A percentile compares a stretch with the other conserved stretches of the same genome.
Conservation (phyloP, 2,797 vertebrate genomes). For the Pipistrellus nathusii region DNA sequence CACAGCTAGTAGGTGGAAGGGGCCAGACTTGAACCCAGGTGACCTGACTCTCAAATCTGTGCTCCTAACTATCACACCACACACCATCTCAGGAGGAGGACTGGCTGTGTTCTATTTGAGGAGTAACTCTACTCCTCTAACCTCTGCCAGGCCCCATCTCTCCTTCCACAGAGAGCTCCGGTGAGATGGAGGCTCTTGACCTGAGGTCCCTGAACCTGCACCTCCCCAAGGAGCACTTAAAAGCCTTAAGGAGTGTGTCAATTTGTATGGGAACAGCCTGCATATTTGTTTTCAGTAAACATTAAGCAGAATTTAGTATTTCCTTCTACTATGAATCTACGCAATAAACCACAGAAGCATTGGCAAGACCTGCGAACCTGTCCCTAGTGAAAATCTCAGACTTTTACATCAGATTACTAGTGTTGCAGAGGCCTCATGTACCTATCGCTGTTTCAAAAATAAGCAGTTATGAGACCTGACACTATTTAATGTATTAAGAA, state of each 20-base stretch:
- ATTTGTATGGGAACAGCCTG: neutral
- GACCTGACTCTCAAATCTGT: neutral
- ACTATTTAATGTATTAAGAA: neutral
- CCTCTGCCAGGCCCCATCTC: neutral
- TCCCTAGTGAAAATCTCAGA: neutral
- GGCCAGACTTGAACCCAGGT: neutral
- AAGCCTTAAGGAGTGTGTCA: neutral
- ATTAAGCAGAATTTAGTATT: neutral
- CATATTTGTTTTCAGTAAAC: neutral
- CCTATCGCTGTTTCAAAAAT: neutral
- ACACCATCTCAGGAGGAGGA: neutral
- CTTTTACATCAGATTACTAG: neutral
- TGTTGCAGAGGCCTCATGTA: neutral
- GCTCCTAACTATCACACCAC: neutral
- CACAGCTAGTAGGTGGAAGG: neutral
- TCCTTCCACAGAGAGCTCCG: neutral
- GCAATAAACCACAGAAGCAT: neutral
- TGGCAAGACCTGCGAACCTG: neutral
- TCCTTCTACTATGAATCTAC: neutral
- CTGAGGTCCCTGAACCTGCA: neutral
- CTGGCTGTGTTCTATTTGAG: neutral
- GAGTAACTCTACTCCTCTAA: neutral
- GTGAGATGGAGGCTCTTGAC: neutral
- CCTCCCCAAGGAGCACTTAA: neutral
- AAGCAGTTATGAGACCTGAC: neutral